Evolutionary conservation across 2,888 invertebrate species (phyloP), one percentile per base, ranked within the genome.

Genomic region (Acronicta alni): DNA sequence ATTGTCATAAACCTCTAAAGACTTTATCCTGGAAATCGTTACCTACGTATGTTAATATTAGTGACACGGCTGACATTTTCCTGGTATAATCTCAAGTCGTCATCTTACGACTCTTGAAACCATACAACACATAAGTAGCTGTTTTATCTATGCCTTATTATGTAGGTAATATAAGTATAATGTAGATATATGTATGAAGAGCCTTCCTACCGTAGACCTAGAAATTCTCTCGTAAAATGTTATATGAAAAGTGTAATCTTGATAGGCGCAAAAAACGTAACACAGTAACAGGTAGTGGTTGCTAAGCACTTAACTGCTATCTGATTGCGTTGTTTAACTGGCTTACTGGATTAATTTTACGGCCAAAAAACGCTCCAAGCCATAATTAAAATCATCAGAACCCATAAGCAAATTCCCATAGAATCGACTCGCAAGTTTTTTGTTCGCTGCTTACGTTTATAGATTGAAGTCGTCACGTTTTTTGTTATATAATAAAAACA

Each of bases 401-500:
- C 77, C 77, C 71, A 74, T 72, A 69, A 79, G 64, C 66, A 64
- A 65, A 59, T 67, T 64, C 72, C 66, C 60, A 67, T 72, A 76
- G 71, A 74, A 75, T 73, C 68, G 67, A 73, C 74, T 70, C 62
- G 56, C 67, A 69, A 52, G 62, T 72, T 79, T 87, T 85, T 87
- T 85, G 72, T 71, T 55, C 64, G 77, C 73, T 80, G 79, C 78
- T 81, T 79, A 77, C 77, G 76, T 80, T 81, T 77, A 74, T 77
- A 79, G 59, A 72, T 72, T 56, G 68, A 72, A 72, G 72, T 78
- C 77, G 69, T 77, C 72, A 70, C 47, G 64, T 84, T 88, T 89
- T 89, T 89, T 87, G 77, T 72, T 71, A 70, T 62, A 72, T 77
- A 72, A 82, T 80, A 87, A 89, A 89, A 87, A 88, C 85, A 85